Base-by-base conservation (phyloP, 1,140 invertebrate species). In the Plectrocnemia conspersa region DNA sequence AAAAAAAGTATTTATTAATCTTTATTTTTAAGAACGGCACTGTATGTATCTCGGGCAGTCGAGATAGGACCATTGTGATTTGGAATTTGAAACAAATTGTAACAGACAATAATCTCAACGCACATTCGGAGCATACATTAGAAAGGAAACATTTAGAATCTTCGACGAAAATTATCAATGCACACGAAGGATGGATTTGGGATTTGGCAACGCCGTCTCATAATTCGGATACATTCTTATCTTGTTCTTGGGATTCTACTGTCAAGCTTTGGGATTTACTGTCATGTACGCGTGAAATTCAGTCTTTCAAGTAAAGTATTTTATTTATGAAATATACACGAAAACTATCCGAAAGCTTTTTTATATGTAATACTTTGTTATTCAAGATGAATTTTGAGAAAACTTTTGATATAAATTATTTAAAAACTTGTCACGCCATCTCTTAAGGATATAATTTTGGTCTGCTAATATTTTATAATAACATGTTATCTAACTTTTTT, bases 161-260 rank as follows among this genome's bases (percentile, higher is more conserved):
- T 18, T 19, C 13, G 16, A 10, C 9, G 2, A 40, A 23, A 9
- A 10, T 23, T 16, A 10, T 54, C 9, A 52, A 55, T 57, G 72
- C 71, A 2, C 73, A 76, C 56, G 59, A 64, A 5, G 74, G 74
- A 10, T 76, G 74, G 74, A 66, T 76, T 0, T 76, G 72, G 72
- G 71, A 71, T 49, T 58, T 76, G 10, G 66, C 74, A 0, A 63
- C 71, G 6, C 65, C 69, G 1, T 59, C 64, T 1, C 57, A 63
- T 41, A 22, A 19, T 33, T 52, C 74, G 19, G 36, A 41, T n/a
- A 45, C 15, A 1, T n/a, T 63, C 7, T 73, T 71, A 40, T 76
- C 74, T 10, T 72, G 71, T 2, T 76, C 74, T 15, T 76, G 74
- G 74, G 74, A 76, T 52, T 73, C 70, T 47, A 69, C 70, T 42